These are phyloP conservation scores for Antechinus stuartii DNA, from an alignment of 2,113 vertebrate genomes.

Conservation along the genomic window DNA sequence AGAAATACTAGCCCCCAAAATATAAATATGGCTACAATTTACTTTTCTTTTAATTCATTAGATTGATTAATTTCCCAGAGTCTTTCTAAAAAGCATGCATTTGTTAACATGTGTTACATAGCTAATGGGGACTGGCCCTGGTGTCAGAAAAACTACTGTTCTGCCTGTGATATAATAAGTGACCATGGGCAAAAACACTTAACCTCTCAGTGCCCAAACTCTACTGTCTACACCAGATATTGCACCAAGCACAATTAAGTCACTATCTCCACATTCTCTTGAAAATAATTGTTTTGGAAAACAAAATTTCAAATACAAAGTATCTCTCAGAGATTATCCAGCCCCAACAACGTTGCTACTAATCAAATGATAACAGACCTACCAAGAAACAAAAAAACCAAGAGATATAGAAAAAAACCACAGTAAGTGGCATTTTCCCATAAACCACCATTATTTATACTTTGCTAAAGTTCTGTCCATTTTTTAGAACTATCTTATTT, in stretches of 20 bases:
- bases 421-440: background rate
- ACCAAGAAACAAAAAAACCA: background rate
- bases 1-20: slow-evolving; percentile 20
- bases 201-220: background rate
- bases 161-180: background rate
- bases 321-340: background rate
- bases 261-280: background rate
- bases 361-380: background rate
- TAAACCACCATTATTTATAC: background rate
- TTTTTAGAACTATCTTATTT: too few species aligned
- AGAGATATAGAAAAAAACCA: background rate
- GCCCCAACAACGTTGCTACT: background rate
- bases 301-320: background rate
- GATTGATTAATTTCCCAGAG: slow-evolving; percentile 24
- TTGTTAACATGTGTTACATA: background rate
- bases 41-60: slow-evolving; percentile 13
- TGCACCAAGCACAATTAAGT: background rate
- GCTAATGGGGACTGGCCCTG: background rate
- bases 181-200: background rate
- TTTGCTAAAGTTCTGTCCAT: too few species aligned
- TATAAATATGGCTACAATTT: slow-evolving; percentile 11
- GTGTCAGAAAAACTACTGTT: background rate
- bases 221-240: background rate
- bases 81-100: background rate
- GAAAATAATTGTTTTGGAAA: background rate